Evolutionary conservation across 2,888 invertebrate species (phyloP), one percentile per base, ranked within the genome.

Genomic region (Lymantria monacha): DNA sequence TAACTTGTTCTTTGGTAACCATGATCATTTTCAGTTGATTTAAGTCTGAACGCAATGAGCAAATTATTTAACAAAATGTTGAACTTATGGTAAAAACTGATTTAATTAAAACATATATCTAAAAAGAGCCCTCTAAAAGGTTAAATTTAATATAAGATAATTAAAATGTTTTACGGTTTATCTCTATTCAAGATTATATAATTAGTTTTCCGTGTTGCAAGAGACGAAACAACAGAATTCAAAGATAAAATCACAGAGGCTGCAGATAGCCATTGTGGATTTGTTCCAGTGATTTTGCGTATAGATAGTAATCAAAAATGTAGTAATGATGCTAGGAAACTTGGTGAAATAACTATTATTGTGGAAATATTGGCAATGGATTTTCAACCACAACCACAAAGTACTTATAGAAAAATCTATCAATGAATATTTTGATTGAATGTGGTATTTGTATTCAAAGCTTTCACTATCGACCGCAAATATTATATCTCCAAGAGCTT

Each of bases 391-490:
- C 53, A 59, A 69, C 70, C 59, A 51, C 63, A 60, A n/a, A 59
- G 46, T 50, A 53, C 55, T 57, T 56, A 59, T 58, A 46, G 51
- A 59, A 59, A 59, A 63, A 48, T 54, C 42, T 48, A 63, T 57
- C 53, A 53, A 58, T 53, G 58, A 51, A 51, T 53, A 53, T 63
- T 63, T 63, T 46, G 58, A 71, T 73, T 69, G 64, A 69, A 65
- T 64, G 57, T 62, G 48, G 51, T 48, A 56, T 64, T 61, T 49
- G 44, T 57, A 51, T 59, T 63, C 61, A 57, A 47, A 54, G 67
- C 78, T 81, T 81, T 81, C 78, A 67, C 80, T 72, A 59, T 63
- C 65, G 68, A 70, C 77, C 71, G 59, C 72, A 76, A 67, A 63
- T 62, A 68, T 66, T 51, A 66, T 68, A 70, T 67, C 64, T 57